Base-by-base conservation (phyloP, 2,113 vertebrate species). In the Lates calcarifer region DNA sequence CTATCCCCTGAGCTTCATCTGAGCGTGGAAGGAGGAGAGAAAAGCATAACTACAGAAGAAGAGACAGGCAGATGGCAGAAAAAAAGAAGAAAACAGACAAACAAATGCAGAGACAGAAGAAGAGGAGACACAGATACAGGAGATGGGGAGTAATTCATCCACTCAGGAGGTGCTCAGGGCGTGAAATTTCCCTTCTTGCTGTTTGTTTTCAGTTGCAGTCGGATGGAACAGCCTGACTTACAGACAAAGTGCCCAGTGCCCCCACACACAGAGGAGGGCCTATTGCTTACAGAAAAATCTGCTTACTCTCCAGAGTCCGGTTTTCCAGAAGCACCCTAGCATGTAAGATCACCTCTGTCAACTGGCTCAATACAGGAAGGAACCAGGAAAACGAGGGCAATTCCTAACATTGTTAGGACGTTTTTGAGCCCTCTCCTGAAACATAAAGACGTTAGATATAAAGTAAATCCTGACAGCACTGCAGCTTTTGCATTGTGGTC, bases 141-240 rank as follows among this genome's bases (percentile, higher is more conserved):
- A 70, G 69, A 77, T 58, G 18, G 1, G 7, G 22, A 60, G 49
- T 66, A 49, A 71, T 79, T 83, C 53, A 81, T 83, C 74, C 15
- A 14, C 55, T 81, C 70, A 58, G 57, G 84, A 82, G 78, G 64
- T 61, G 53, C 56, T 64, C 85, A 47, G 65, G 82, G 89, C 89
- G 93, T 90, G 84, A 92, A 92, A 65, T 69, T 66, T 84, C 47
- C 39, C 43, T 66, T 79, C 62, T 66, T 15, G 35, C 68, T 86
- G 77, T 89, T 91, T 90, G 89, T 91, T 93, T 93, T 91, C 81
- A 84, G 61, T 85, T 70, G 74, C 90, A 83, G 77, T 88, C 87
- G 69, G 73, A 84, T 72, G 77, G 90, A 90, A 88, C 88, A 79
- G 70, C 72, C 81, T 68, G 53, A 74, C 75, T 86, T 87, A 73